A percentile compares a stretch with the other conserved stretches of the same genome.
Conservation (phyloP, 35 echinoderm and acorn worm genomes). For the Strongylocentrotus purpuratus region DNA sequence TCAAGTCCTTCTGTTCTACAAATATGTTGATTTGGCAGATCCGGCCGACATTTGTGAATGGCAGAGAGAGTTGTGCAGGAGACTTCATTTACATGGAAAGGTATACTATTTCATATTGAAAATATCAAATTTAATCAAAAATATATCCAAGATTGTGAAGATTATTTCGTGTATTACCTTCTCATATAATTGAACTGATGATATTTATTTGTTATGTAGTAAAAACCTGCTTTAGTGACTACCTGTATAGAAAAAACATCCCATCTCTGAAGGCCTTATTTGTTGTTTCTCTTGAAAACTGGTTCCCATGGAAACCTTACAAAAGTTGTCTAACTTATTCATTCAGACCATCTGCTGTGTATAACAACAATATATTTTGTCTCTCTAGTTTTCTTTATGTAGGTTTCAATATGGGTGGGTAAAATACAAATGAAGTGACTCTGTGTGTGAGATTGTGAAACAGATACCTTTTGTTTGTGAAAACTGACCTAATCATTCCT, state of each 20-base stretch:
- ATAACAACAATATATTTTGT: too few species aligned
- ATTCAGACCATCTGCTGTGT: too few species aligned
- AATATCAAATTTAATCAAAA: neutral
- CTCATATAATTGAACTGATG: neutral
- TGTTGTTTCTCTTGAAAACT: neutral
- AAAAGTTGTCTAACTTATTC: too few species aligned
- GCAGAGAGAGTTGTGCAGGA: slow-evolving; percentile 72
- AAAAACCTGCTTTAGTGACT: neutral
- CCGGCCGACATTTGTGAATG: slow-evolving; percentile 65
- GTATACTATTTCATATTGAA: slow-evolving; percentile 19
- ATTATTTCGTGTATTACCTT: neutral
- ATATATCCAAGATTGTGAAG: neutral
- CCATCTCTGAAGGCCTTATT: too few species aligned
- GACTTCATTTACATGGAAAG: slow-evolving; percentile 72
- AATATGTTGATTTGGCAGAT: slow-evolving; percentile 56
- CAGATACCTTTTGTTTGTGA: neutral
- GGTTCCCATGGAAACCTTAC: too few species aligned
- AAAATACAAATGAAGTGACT: neutral
- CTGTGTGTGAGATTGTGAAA: neutral
- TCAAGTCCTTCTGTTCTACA: slow-evolving; percentile 72
- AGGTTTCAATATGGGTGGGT: neutral
- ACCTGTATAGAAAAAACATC: too few species aligned
- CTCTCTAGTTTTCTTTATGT: too few species aligned
- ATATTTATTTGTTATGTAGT: neutral
- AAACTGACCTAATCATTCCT: neutral